Conservation (phyloP, 1,140 invertebrate species). For the Proctacanthus coquilletti region DNA sequence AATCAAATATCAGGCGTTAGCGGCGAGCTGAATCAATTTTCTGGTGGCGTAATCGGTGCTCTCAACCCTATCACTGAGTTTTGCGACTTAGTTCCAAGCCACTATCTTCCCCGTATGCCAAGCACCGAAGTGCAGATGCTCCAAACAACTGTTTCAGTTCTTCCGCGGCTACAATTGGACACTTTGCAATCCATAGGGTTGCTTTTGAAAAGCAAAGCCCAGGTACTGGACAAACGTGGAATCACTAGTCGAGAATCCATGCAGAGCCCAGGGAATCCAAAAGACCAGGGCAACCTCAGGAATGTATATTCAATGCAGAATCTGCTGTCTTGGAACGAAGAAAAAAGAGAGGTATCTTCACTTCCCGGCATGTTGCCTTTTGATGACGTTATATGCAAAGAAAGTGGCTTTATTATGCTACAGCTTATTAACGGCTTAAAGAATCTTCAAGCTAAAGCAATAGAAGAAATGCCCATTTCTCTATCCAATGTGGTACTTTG, state of each 20-base stretch:
- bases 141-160: constrained; percentile 58
- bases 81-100: constrained; percentile 51
- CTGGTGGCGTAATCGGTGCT: constrained; percentile 24
- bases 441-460: constrained; percentile 64
- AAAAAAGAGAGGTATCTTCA: constrained; percentile 12
- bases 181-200: constrained; percentile 49
- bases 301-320: constrained; percentile 28
- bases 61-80: constrained; percentile 61
- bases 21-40: constrained; percentile 30
- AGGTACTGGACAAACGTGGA: constrained; percentile 28
- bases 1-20: constrained; percentile 33
- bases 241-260: constrained; percentile 28
- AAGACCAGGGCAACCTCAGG: constrained; percentile 9
- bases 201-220: constrained; percentile 33
- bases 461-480: constrained; percentile 55
- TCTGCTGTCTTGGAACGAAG: constrained; percentile 22
- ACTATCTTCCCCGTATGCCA: constrained; percentile 35
- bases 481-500: constrained; percentile 37
- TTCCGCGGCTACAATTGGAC: constrained; percentile 51
- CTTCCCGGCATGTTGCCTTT: constrained; percentile 21
- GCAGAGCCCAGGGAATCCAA: constrained; percentile 16
- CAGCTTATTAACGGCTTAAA: constrained; percentile 68
- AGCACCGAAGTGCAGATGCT: constrained; percentile 32
- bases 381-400: constrained; percentile 31
- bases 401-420: constrained; percentile 53